phyloP scores from a whole-genome alignment of 2,113 vertebrate species.

The Mormyrus lacerda region DNA sequence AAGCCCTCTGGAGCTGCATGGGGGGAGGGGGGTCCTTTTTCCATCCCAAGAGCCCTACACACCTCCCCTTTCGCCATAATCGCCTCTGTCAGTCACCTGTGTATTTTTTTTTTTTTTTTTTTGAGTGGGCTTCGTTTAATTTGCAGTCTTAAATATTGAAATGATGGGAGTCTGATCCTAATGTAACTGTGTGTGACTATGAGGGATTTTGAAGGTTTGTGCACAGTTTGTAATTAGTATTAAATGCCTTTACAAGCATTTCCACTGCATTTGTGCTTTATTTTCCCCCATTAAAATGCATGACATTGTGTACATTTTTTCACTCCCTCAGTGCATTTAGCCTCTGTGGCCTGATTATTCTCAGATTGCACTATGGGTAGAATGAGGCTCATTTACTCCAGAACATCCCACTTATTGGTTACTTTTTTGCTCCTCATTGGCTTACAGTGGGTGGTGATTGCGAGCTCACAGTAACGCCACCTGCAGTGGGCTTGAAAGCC shows the following conservation, averaged over 20 bases:
- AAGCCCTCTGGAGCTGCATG: neutral
- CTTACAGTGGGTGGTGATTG: neutral
- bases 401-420: neutral
- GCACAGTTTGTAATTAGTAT: constrained; percentile 52
- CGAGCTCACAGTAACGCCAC: neutral
- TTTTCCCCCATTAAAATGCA: constrained; percentile 43
- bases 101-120: neutral
- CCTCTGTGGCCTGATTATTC: neutral
- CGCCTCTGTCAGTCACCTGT: neutral
- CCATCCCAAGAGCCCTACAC: neutral
- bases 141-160: constrained; percentile 16
- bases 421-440: constrained; percentile 41
- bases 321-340: neutral
- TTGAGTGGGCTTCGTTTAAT: constrained; percentile 25
- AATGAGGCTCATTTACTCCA: neutral
- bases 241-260: constrained; percentile 54
- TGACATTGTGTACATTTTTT: neutral
- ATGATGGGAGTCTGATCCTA: neutral
- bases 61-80: constrained; percentile 14
- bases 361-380: neutral
- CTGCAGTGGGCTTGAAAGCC: neutral
- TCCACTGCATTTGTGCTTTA: constrained; percentile 40
- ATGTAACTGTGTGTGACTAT: constrained; percentile 33
- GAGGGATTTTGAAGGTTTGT: constrained; percentile 41
- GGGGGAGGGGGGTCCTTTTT: neutral